Base-by-base conservation (phyloP, 2,888 invertebrate species). In the Ormyrus thymus region DNA sequence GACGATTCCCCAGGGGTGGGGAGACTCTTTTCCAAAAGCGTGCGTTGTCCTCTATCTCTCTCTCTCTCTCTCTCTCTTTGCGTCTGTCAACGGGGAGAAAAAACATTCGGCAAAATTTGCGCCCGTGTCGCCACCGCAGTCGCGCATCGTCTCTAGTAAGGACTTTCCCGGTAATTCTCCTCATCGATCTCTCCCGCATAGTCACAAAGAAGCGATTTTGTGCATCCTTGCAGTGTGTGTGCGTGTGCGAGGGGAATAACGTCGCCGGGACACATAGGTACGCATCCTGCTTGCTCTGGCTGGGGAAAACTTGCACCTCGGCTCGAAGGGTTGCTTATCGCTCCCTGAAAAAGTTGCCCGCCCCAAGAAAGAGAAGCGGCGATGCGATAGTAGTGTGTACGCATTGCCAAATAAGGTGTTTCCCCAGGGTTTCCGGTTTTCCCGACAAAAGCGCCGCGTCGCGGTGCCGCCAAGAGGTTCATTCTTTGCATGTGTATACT, bases 321-420 rank as follows among this genome's bases (percentile, higher is more conserved):
- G 29, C 29, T 29, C 29, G 29, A 29, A 29, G 29, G 29, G 29
- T 29, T 29, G 11, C 11, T 6, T 71, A 71, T 53, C 48, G 69
- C 56, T 6, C 61, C 11, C 58, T 9, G 50, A 59, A 73, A 56
- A 59, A 55, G 58, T 58, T 13, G 58, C 29, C 45, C 46, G 53
- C 9, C 43, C 11, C 9, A 9, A 8, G 62, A 65, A 78, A 74
- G 69, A 64, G 53, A 58, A 48, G 58, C 64, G 46, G 62, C 43
- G 53, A 79, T 81, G 83, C 81, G 78, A 81, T 83, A 85, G 89
- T 29, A 29, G 29, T 29, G 29, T 87, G 87, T 86, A 91, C 91
- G 92, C 93, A 93, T 93, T 92, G 92, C 93, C 93, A 93, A 93
- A 93, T 93, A 93, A 93, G 93, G 93, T 92, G 92, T 92, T 92